Conservation (phyloP, 2,888 invertebrate genomes). For the Tolmerus cingulatus region DNA sequence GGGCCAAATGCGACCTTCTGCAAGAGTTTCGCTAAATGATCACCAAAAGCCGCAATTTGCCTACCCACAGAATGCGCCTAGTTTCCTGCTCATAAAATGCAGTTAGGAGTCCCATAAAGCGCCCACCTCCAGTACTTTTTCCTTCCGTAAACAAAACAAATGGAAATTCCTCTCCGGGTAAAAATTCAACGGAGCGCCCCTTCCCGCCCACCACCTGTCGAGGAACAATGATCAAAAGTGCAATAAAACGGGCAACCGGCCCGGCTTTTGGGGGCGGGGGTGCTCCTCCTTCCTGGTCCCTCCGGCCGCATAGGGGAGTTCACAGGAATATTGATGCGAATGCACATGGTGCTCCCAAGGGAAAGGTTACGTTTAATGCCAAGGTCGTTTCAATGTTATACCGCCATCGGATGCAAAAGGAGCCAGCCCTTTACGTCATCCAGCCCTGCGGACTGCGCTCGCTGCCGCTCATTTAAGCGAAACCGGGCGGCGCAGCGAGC, state of each 20-base stretch:
- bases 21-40: background rate
- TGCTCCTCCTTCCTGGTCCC: background rate
- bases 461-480: background rate
- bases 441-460: background rate
- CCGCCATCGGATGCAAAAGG: background rate
- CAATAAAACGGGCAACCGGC: background rate
- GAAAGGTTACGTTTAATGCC: slow-evolving; percentile 27
- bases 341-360: slow-evolving; percentile 1
- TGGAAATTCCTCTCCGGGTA: background rate
- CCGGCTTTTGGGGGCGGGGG: background rate
- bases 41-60: background rate
- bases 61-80: background rate
- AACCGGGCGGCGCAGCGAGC: background rate
- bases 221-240: background rate
- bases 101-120: background rate
- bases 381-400: slow-evolving; percentile 29
- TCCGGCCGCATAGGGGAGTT: background rate
- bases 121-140: background rate
- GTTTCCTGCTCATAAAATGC: background rate
- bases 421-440: slow-evolving; percentile 10
- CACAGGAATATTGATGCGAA: background rate
- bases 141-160: background rate
- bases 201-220: background rate
- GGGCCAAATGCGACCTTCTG: background rate
- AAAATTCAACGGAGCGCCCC: background rate